These are phyloP conservation scores for Bombus superbus DNA, from an alignment of 1,140 invertebrate genomes.

Conservation along the genomic window DNA sequence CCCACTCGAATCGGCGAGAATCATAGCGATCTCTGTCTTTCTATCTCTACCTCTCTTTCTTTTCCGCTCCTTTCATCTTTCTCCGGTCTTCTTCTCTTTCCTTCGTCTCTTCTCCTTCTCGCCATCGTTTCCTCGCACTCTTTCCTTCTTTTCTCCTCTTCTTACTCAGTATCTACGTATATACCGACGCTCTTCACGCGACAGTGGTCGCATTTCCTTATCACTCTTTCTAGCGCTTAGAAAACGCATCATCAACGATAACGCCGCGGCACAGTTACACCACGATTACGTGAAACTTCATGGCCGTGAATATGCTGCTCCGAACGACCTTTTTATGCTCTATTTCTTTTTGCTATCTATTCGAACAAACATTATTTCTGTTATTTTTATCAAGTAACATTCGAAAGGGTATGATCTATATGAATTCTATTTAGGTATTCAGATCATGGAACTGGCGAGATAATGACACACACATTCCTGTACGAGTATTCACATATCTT, in stretches of 20 bases:
- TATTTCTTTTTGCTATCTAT: background rate
- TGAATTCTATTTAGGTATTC: conserved; percentile 86
- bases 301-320: background rate
- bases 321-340: background rate
- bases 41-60: background rate
- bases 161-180: background rate
- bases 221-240: background rate
- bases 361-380: background rate
- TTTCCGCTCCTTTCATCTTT: background rate
- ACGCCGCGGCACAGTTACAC: background rate
- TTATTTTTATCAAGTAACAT: background rate
- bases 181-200: background rate
- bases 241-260: conserved; percentile 33
- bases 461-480: conserved; percentile 87
- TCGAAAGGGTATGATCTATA: background rate
- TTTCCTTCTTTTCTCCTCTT: background rate
- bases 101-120: background rate
- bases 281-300: background rate
- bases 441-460: conserved; percentile 91
- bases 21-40: conserved; percentile 26
- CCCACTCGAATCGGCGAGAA: conserved; percentile 42
- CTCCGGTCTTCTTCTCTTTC: background rate
- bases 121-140: background rate
- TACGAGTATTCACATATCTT: conserved; percentile 98
- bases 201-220: background rate